Evolutionary conservation across 64 coral and sea anemone genomes (phyloP), one percentile per base, ranked within the genome.

Genomic region (Actinia tenebrosa): DNA sequence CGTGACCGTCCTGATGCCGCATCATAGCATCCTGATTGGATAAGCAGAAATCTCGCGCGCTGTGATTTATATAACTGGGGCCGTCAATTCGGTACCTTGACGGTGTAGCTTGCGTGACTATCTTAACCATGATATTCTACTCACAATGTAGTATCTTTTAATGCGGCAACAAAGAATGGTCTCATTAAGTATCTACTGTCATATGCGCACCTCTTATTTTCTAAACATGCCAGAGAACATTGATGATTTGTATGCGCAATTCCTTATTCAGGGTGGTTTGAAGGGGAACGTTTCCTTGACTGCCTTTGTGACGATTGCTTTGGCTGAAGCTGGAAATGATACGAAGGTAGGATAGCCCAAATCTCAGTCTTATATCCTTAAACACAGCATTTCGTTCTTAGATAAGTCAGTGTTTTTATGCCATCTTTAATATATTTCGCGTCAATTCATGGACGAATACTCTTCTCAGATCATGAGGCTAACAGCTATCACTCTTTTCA

Each of bases 211-310:
- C 30, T 37, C 30, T 37, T 37, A 37, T 37, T 37, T 37, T 37
- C 30, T 37, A 37, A 37, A 37, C 30, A 22, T 66, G 5, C 1
- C 63, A 66, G 22, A 66, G 22, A 20, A 20, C 5, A 1, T 79
- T 79, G 4, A 45, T 45, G 15, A 46, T 5, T 45, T 30, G 4
- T 26, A 7, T 23, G 16, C 50, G 30, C 27, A 17, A 26, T 47
- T 59, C 84, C 78, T 47, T 89, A 10, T 69, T 7, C 42, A 95
- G 93, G 93, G 93, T 69, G 93, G 93, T 79, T 88, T 89, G 64
- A 89, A 85, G 72, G 93, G 93, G 17, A 83, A 56, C 10, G 53
- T 92, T 25, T 88, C 93, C 50, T 84, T 95, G 5, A 95, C 93
- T 17, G 89, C 93, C 0, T 95, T 89, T 87, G 90, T 95, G 10